Evolutionary conservation across 2,888 invertebrate species (phyloP).

Genomic region (Caenorhabditis auriculariae): DNA sequence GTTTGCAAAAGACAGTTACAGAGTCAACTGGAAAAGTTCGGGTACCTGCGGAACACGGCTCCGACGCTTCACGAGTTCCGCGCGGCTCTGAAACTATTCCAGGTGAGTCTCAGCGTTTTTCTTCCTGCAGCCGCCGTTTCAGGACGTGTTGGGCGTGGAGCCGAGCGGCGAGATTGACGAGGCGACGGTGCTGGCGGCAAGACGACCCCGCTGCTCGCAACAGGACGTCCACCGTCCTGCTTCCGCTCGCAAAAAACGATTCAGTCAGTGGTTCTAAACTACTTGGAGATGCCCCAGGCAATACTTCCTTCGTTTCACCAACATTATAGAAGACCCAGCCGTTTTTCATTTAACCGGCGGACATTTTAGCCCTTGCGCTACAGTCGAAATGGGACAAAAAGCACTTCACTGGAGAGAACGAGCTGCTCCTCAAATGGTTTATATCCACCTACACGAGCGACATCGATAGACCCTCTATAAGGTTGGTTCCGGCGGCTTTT

Average conservation of each 20-base stretch:
- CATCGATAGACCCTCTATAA: constrained; percentile 48
- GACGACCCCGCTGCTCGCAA: constrained; percentile 54
- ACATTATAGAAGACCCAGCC: too few species aligned
- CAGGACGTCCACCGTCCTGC: constrained; percentile 28
- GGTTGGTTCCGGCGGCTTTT: too few species aligned
- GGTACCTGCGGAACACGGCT: constrained; percentile 44
- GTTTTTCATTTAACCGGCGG: neutral
- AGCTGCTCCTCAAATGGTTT: constrained; percentile 54
- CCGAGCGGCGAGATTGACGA: constrained; percentile 52
- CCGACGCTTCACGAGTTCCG: constrained; percentile 49
- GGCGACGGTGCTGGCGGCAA: constrained; percentile 45
- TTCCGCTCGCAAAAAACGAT: constrained; percentile 21
- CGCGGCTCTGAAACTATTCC: constrained; percentile 44
- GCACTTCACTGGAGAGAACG: constrained; percentile 35
- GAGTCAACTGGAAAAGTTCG: constrained; percentile 54
- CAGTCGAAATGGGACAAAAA: constrained; percentile 33
- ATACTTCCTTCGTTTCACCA: too few species aligned
- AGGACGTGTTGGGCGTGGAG: constrained; percentile 54
- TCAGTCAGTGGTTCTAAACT: constrained; percentile 23
- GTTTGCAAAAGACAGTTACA: constrained; percentile 32
- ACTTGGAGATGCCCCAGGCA: too few species aligned
- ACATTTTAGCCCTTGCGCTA: constrained; percentile 25
- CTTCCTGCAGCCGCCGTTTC: constrained; percentile 8
- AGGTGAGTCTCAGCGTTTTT: constrained; percentile 11
- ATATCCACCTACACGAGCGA: constrained; percentile 60